Base-by-base conservation (phyloP, 2,888 invertebrate genomes). In the Petrolisthes manimaculis region DNA sequence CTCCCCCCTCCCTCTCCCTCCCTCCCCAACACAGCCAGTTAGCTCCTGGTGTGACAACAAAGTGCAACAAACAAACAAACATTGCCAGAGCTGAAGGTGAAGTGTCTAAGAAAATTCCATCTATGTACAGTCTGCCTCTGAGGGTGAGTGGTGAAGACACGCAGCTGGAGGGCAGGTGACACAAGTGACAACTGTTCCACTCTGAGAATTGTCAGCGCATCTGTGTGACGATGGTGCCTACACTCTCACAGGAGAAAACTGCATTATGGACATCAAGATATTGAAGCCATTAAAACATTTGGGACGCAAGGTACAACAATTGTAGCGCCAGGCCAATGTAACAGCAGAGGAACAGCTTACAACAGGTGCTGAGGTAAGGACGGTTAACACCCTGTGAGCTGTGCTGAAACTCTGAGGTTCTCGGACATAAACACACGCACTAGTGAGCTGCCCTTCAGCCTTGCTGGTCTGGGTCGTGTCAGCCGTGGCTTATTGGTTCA, bases 191-290 rank as follows among this genome's bases (percentile, higher is more conserved):
- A 71, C 71, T 71, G 71, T 71, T 71, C 71, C 71, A 71, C 71
- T 71, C 71, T 71, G 71, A 71, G 61, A 6, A n/a, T 21, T 71
- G 71, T n/a, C 71, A 71, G 71, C 71, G 21, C 55, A 69, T 83
- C 83, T 83, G 79, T 74, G 80, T 77, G 79, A 88, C 79, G 84
- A 24, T 88, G 88, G 88, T 84, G 84, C 88, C 88, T 88, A 88
- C 84, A 88, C 84, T 79, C 69, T 78, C 74, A 84, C 69, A 88
- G 69, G 53, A 88, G 88, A 84, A 88, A 88, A 88, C 88, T 88
- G 84, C 84, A 83, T n/a, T 18, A 71, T n/a, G 6, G n/a, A 21
- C 6, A 71, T 71, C 71, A 71, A 71, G 71, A 71, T 14, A 71
- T 37, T 14, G 71, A 71, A 21, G 71, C 71, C 71, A 71, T 71